Evolutionary conservation across 2,113 vertebrate genomes (phyloP).

Genomic region (Enhydra lutris): DNA sequence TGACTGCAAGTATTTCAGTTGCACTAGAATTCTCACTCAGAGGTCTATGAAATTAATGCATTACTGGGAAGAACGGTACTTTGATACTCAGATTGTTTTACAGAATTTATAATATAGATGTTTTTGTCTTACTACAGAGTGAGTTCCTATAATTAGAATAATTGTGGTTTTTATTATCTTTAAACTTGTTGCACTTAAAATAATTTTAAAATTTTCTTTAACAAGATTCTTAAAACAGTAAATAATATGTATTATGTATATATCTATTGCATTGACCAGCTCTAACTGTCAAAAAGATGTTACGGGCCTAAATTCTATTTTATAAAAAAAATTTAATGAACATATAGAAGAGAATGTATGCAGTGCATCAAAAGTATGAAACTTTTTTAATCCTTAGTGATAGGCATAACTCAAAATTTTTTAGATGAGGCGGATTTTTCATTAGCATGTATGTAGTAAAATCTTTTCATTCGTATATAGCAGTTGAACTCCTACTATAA

Average conservation of each 20-base stretch:
- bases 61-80: not conserved
- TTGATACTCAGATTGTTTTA: not conserved
- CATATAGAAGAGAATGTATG: not conserved
- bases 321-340: not conserved
- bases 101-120: not conserved
- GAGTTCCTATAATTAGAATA: not conserved
- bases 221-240: not conserved
- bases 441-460: not conserved
- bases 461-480: not conserved
- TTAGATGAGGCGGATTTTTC: not conserved
- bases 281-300: not conserved
- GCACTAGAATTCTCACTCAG: not conserved
- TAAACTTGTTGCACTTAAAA: not conserved
- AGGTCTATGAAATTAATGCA: not conserved
- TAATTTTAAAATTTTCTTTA: slow-evolving; percentile 5
- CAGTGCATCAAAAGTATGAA: not conserved
- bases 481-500: not conserved
- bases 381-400: not conserved
- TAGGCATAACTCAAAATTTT: not conserved
- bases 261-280: not conserved
- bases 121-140: not conserved
- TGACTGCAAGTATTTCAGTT: slow-evolving; percentile 36
- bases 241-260: not conserved
- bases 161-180: not conserved
- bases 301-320: not conserved